These are phyloP conservation scores for Apteryx mantelli DNA, from an alignment of 2,113 vertebrate genomes.

Conservation along the genomic window DNA sequence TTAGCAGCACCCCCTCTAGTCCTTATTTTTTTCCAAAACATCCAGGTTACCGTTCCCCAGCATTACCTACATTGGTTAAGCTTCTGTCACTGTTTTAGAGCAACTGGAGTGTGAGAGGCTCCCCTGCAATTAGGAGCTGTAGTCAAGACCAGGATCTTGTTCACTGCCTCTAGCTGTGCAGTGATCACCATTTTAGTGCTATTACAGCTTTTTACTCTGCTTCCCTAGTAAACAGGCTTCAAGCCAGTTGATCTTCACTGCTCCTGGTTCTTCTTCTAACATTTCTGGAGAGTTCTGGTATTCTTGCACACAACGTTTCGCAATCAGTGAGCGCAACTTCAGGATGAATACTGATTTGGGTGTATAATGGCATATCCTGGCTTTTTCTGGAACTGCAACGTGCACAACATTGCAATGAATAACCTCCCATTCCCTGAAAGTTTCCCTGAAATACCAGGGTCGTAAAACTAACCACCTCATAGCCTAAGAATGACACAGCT, in stretches of 20 bases:
- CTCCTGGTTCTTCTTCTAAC: neutral
- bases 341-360: constrained; percentile 9
- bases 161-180: neutral
- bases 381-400: constrained; percentile 22
- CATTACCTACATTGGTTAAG: neutral
- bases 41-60: neutral
- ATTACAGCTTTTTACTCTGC: neutral
- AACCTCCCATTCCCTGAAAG: neutral
- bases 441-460: neutral
- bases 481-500: neutral
- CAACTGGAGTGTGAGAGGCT: neutral
- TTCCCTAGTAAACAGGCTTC: neutral
- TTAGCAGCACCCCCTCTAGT: neutral
- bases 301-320: neutral
- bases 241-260: neutral
- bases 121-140: neutral
- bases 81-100: neutral
- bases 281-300: neutral
- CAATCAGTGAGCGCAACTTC: neutral
- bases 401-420: neutral
- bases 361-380: neutral
- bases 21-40: neutral
- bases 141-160: neutral
- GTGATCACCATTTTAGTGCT: neutral
- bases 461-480: constrained; percentile 22